These are phyloP conservation scores for Riparia riparia DNA, from an alignment of 2,113 vertebrate genomes.

Conservation along the genomic window DNA sequence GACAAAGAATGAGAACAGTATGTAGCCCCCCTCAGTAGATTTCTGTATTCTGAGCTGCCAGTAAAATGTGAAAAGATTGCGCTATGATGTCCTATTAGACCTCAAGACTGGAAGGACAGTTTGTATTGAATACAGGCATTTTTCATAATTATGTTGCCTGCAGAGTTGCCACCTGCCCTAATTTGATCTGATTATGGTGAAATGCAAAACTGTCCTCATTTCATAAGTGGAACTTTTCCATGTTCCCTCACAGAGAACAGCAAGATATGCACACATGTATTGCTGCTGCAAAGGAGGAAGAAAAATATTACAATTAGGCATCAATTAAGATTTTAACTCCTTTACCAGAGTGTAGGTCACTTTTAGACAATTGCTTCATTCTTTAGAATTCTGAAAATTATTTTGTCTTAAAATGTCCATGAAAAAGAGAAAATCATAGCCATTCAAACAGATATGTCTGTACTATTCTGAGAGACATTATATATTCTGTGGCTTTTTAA, in stretches of 20 bases:
- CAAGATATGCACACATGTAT: background rate
- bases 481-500: slow-evolving; percentile 40
- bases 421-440: background rate
- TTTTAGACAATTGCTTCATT: background rate
- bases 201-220: slow-evolving; percentile 73
- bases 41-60: slow-evolving; percentile 26
- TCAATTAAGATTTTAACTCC: background rate
- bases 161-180: slow-evolving; percentile 79
- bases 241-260: background rate
- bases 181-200: slow-evolving; percentile 78
- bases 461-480: background rate
- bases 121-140: slow-evolving; percentile 57
- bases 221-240: slow-evolving; percentile 51
- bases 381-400: background rate
- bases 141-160: slow-evolving; percentile 78
- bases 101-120: slow-evolving; percentile 62
- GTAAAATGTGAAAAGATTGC: slow-evolving; percentile 28
- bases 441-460: background rate
- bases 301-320: background rate
- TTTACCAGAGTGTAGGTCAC: background rate
- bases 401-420: background rate
- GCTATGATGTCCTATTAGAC: slow-evolving; percentile 52
- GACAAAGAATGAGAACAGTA: background rate
- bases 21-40: background rate
- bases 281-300: background rate